Conservation (phyloP, 2,113 vertebrate species). For the Raja brachyura region DNA sequence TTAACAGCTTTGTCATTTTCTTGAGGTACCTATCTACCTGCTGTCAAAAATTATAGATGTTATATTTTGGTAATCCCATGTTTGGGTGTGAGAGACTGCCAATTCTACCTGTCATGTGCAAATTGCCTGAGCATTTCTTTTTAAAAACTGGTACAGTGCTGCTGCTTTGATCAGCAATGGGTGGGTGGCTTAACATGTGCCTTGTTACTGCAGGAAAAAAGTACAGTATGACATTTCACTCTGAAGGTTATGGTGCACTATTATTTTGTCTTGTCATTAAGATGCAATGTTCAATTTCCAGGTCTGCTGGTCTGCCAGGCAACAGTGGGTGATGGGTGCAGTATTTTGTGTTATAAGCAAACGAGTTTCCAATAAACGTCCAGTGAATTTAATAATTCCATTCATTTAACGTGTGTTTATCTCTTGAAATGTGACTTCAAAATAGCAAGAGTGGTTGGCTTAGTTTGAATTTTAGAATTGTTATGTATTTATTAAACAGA, state of each 20-base stretch:
- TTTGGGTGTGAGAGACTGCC: background rate
- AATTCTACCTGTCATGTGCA: background rate
- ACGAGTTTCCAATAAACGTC: background rate
- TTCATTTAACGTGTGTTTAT: background rate
- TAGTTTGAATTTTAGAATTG: background rate
- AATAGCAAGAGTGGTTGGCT: background rate
- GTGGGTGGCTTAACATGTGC: background rate
- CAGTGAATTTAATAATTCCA: background rate
- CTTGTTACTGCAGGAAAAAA: background rate
- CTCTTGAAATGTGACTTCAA: background rate
- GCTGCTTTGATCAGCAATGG: background rate
- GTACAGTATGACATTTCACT: background rate
- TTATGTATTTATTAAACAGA: conserved; percentile 54
- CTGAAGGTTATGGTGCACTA: background rate
- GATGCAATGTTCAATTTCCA: background rate
- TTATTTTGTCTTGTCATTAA: background rate
- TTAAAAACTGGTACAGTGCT: background rate
- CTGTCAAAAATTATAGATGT: too few relatives aligned
- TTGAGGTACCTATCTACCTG: too few relatives aligned
- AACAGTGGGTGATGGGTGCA: background rate
- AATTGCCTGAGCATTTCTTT: background rate
- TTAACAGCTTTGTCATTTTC: too few relatives aligned
- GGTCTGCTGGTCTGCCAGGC: background rate
- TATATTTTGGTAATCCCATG: too few relatives aligned
- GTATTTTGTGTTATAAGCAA: background rate